Percentiles rank a stretch among this genome's conserved stretches.
Conservation (phyloP, 2,888 invertebrate species). For the Lasioglossum zephyrum region DNA sequence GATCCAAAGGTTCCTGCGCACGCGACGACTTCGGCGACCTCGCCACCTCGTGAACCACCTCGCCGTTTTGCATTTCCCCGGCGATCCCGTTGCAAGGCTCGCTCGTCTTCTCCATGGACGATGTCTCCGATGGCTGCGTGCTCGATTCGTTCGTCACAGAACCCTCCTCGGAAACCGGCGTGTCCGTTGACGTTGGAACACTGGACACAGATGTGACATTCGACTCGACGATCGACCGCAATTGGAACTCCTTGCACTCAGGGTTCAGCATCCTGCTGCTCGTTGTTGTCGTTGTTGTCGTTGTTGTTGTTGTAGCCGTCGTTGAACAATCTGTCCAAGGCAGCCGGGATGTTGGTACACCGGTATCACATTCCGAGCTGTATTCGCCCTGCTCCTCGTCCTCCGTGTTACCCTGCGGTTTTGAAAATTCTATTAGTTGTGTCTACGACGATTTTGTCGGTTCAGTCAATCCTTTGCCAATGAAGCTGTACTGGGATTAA, state of each 20-base stretch:
- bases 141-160: slow-evolving; percentile 22
- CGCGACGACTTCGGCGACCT: slow-evolving; percentile 26
- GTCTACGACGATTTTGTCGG: neutral
- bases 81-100: slow-evolving; percentile 45
- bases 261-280: slow-evolving; percentile 78
- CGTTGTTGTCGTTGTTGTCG: slow-evolving; percentile 21
- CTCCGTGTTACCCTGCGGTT: slow-evolving; percentile 69
- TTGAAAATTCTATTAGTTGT: neutral
- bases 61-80: slow-evolving; percentile 31
- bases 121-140: slow-evolving; percentile 19
- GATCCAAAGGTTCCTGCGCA: slow-evolving; percentile 9
- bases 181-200: slow-evolving; percentile 37
- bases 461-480: neutral
- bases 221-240: slow-evolving; percentile 48
- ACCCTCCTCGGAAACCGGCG: slow-evolving; percentile 34
- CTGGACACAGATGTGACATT: slow-evolving; percentile 10
- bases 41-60: neutral
- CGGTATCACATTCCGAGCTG: slow-evolving; percentile 79
- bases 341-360: slow-evolving; percentile 70
- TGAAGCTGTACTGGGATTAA: neutral
- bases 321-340: slow-evolving; percentile 70
- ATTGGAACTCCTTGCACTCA: slow-evolving; percentile 82
- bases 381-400: slow-evolving; percentile 81
- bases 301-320: slow-evolving; percentile 48
- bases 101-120: slow-evolving; percentile 19